These are phyloP conservation scores for Psephotus haematonotus DNA, from an alignment of 2,113 vertebrate genomes.

Conservation along the genomic window DNA sequence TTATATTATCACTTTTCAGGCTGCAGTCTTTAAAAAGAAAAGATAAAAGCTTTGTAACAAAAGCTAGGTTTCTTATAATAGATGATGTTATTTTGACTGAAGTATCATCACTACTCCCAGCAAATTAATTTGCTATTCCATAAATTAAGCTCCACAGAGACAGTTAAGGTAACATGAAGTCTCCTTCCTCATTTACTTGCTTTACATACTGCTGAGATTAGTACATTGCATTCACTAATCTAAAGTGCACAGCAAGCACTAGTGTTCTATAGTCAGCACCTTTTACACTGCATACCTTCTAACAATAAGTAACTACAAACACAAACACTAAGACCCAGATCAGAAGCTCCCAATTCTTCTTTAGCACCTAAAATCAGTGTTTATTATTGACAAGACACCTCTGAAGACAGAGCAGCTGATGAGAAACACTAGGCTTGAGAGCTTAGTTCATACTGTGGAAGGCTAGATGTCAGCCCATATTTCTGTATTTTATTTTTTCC, in stretches of 20 bases:
- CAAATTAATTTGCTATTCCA: slow-evolving; percentile 31
- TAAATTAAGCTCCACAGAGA: slow-evolving; percentile 27
- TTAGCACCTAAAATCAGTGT: neutral
- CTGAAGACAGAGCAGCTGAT: neutral
- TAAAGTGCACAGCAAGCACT: neutral
- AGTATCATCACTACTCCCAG: neutral
- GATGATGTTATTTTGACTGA: slow-evolving; percentile 9
- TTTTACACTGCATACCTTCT: neutral
- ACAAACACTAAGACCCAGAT: neutral
- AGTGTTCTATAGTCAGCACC: neutral
- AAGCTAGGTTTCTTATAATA: slow-evolving; percentile 22
- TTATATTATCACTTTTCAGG: neutral
- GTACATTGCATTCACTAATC: neutral
- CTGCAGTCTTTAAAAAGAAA: neutral
- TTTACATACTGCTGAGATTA: neutral
- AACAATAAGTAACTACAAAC: neutral
- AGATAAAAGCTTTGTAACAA: slow-evolving; percentile 41
- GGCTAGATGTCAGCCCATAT: neutral
- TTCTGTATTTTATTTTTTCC: neutral
- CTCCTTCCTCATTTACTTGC: neutral
- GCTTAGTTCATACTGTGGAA: neutral
- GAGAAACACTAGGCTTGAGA: neutral
- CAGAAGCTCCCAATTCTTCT: neutral
- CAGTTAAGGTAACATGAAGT: neutral
- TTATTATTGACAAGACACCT: neutral